Base-by-base conservation (phyloP, 2,888 invertebrate genomes). In the Ceraclea dissimilis region DNA sequence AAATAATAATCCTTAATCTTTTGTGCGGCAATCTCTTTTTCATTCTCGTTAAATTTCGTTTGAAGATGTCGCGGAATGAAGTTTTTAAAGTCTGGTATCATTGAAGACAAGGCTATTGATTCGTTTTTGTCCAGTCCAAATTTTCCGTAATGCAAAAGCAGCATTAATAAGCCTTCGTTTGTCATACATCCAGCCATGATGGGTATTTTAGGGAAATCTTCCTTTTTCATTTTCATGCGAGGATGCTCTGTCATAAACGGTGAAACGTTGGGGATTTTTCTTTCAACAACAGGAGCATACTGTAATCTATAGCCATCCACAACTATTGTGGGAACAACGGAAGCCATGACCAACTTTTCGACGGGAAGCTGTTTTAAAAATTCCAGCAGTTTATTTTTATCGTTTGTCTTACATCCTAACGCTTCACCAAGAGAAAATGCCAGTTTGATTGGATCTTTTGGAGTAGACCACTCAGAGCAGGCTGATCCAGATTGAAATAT, bases 111-210 rank as follows among this genome's bases (percentile, higher is more conserved):
- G 1, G 2, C 18, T 21, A 64, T 53, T 56, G 21, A 43, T 52
- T 39, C 63, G 50, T 31, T 56, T 52, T 1, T 61, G 62, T 47
- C 18, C 4, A 47, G 20, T 49, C 64, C 51, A 47, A 64, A 60
- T 52, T 22, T 43, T 20, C 55, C 39, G 13, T 17, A 5, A 2
- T 5, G 2, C 26, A 49, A 43, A 13, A 50, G 44, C 18, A 58
- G 48, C 22, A 58, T 43, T 20, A 58, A 47, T 19, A 65, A 55
- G 4, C 71, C 71, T 65, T 74, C 75, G 55, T 70, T 66, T 18
- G 68, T 64, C 50, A 70, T 72, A 13, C 72, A 65, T 21, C 74
- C 73, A 11, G 67, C 64, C 48, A 75, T 64, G 62, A 73, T 66
- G 2, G 72, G 72, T 8, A 71, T 64, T 52, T 69, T 65, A 51